A percentile compares a stretch with the other conserved stretches of the same genome.
These are phyloP conservation scores for Cacoxenus indagator DNA, from an alignment of 2,888 invertebrate species.

Conservation along the genomic window DNA sequence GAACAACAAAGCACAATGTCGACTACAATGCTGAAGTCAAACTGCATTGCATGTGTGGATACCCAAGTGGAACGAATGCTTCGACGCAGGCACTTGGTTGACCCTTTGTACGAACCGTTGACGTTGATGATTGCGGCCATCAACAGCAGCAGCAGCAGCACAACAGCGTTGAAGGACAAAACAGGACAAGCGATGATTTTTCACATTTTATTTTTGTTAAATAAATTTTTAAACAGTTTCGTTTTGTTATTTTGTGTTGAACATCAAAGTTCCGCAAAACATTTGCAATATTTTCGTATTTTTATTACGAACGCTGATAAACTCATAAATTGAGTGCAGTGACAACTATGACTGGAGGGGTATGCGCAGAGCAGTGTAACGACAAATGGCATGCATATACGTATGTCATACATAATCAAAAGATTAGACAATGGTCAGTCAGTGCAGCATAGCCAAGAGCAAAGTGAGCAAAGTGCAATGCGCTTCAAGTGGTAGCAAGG, in stretches of 20 bases:
- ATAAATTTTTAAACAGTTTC: slow-evolving; percentile 10
- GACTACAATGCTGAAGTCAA: neutral
- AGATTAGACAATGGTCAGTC: neutral
- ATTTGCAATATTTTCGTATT: slow-evolving; percentile 45
- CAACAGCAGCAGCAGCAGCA: neutral
- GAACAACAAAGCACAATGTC: neutral
- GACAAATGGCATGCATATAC: neutral
- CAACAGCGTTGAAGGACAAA: neutral
- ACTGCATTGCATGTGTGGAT: neutral
- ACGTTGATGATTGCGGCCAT: slow-evolving; percentile 7
- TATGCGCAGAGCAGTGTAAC: neutral
- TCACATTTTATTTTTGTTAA: neutral
- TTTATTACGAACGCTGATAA: slow-evolving; percentile 37
- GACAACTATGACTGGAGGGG: too few relatives aligned
- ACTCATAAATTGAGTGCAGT: neutral
- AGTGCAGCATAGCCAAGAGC: neutral
- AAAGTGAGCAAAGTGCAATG: neutral
- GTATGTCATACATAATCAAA: slow-evolving; percentile 9
- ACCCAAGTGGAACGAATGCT: neutral
- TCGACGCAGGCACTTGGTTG: neutral
- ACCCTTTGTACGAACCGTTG: neutral
- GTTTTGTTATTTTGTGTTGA: slow-evolving; percentile 28
- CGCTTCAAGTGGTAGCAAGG: neutral
- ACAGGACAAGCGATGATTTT: neutral
- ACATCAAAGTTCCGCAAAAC: slow-evolving; percentile 49